A percentile compares a stretch with the other conserved stretches of the same genome.
These are phyloP conservation scores for Trinorchestia longiramus DNA, from an alignment of 1,140 invertebrate genomes.

Conservation along the genomic window DNA sequence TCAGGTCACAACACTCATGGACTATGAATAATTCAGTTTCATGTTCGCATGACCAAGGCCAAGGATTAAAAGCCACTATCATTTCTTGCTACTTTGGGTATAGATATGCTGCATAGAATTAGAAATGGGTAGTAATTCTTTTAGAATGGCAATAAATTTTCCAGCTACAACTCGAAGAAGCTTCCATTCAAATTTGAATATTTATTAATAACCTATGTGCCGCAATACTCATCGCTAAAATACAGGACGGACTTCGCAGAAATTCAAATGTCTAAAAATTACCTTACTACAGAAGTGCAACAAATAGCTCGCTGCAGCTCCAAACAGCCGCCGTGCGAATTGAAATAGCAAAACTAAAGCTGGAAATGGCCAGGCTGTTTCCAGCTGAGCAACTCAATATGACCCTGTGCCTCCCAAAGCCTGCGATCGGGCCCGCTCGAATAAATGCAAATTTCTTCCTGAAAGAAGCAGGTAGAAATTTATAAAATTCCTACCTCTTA, in stretches of 20 bases:
- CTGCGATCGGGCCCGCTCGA: neutral
- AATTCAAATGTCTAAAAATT: neutral
- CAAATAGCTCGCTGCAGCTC: neutral
- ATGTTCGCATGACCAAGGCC: too few relatives aligned
- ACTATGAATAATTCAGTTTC: too few relatives aligned
- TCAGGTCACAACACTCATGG: neutral
- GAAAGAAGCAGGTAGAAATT: neutral
- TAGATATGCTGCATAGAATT: too few relatives aligned
- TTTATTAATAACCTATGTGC: neutral
- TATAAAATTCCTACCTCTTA: neutral
- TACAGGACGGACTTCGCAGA: neutral
- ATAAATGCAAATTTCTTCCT: neutral
- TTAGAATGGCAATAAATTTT: neutral
- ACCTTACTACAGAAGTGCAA: neutral
- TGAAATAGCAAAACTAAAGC: neutral
- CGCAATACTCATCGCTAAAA: neutral
- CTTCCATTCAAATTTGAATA: neutral
- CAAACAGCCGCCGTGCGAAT: neutral
- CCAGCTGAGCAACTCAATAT: conserved; percentile 6
- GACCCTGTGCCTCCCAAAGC: neutral
- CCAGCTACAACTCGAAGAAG: neutral
- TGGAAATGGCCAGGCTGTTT: neutral
- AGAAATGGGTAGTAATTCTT: too few relatives aligned
- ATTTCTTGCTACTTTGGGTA: too few relatives aligned
- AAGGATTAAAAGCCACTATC: too few relatives aligned